These are phyloP conservation scores for Molossus alvarezi DNA, from an alignment of 2,797 vertebrate genomes.

Conservation along the genomic window DNA sequence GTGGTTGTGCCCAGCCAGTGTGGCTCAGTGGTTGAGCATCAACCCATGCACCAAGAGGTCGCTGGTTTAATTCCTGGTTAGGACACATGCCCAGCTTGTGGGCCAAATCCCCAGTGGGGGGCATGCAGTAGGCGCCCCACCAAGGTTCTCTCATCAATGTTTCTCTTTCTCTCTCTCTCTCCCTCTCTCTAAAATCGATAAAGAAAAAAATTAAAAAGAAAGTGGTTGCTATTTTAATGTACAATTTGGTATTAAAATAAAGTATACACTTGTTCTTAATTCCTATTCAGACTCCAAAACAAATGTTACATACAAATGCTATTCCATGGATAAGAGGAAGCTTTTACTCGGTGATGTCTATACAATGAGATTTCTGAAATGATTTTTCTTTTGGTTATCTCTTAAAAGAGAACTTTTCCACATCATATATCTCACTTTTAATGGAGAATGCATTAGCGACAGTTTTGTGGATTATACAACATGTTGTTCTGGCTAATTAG, in stretches of 20 bases:
- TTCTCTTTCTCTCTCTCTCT: too few species aligned
- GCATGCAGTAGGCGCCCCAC: too few species aligned
- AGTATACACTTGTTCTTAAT: conserved; percentile 1
- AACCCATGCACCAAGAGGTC: too few species aligned
- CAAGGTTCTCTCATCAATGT: too few species aligned
- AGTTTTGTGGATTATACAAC: conserved; percentile 83
- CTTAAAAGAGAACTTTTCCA: conserved; percentile 72
- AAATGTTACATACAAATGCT: neutral
- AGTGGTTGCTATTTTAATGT: neutral
- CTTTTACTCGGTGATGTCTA: neutral
- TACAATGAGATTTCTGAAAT: neutral
- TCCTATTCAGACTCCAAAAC: conserved; percentile 52
- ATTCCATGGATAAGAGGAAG: neutral
- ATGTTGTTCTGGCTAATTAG: conserved; percentile 89
- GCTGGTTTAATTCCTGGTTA: too few species aligned
- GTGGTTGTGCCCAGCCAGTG: too few species aligned
- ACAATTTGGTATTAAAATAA: neutral
- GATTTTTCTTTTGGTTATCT: neutral
- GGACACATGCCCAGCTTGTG: too few species aligned
- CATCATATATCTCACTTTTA: conserved; percentile 77
- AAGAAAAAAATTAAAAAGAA: neutral
- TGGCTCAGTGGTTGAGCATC: too few species aligned
- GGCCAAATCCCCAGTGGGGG: too few species aligned
- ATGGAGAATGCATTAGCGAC: conserved; percentile 74
- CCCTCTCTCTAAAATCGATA: too few species aligned